Evolutionary conservation across 2,888 invertebrate species (phyloP).

Genomic region (Ephialtes manifestator): DNA sequence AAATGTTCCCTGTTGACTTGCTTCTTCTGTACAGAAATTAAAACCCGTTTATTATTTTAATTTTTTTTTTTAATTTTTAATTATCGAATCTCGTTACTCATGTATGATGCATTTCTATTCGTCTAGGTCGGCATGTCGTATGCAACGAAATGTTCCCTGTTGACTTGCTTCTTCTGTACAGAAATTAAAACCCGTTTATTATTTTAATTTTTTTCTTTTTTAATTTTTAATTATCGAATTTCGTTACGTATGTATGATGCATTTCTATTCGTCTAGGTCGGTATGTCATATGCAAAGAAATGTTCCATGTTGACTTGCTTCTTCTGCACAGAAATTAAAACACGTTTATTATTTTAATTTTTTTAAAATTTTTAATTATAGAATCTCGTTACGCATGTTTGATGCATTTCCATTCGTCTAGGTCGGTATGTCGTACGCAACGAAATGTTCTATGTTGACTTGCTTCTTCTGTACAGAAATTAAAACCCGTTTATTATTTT

Average conservation of each 20-base stretch:
- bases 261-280: conserved; percentile 87
- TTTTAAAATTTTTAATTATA: neutral
- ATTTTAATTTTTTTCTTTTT: neutral
- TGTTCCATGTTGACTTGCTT: neutral
- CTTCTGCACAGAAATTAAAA: neutral
- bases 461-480: conserved; percentile 24
- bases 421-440: conserved; percentile 94
- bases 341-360: neutral
- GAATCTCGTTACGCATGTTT: conserved; percentile 9
- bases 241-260: neutral
- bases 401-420: conserved; percentile 81
- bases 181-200: neutral
- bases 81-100: neutral
- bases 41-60: neutral
- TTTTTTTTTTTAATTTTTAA: neutral
- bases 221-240: too few species aligned
- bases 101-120: conserved; percentile 34
- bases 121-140: conserved; percentile 91
- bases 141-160: neutral
- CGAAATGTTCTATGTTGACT: conserved; percentile 84
- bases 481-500: conserved; percentile 33
- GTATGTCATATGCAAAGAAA: conserved; percentile 88
- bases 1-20: neutral
- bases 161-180: neutral
- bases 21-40: neutral